phyloP scores from a whole-genome alignment of 1,140 invertebrate species.

The Hirudo medicinalis region DNA sequence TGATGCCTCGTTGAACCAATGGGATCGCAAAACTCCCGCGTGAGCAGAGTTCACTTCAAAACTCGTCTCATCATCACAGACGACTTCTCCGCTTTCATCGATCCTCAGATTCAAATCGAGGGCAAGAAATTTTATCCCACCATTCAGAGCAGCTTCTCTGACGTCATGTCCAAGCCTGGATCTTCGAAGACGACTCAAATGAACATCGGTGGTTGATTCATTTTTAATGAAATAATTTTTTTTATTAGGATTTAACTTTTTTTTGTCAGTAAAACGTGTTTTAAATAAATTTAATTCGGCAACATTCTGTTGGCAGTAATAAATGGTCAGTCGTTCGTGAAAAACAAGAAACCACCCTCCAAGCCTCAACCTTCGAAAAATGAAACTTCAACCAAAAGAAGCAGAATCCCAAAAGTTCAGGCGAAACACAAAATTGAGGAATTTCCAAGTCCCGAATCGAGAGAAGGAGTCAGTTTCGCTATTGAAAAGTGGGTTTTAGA shows the following conservation, averaged over 20 bases:
- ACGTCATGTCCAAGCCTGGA: neutral
- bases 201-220: neutral
- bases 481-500: neutral
- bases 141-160: neutral
- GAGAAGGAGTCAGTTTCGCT: slow-evolving; percentile 6
- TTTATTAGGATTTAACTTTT: too few species aligned
- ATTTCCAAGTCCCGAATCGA: slow-evolving; percentile 4
- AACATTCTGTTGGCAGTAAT: neutral
- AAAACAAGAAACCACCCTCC: too few species aligned
- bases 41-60: neutral
- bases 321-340: too few species aligned
- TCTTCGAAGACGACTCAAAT: neutral
- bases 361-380: neutral
- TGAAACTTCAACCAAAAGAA: neutral
- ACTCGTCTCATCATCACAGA: slow-evolving; percentile 8
- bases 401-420: neutral
- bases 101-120: neutral
- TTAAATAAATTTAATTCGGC: neutral
- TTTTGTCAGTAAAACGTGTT: too few species aligned
- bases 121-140: slow-evolving; percentile 6
- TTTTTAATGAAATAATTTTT: neutral
- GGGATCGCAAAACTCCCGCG: neutral
- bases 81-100: neutral
- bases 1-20: neutral
- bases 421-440: slow-evolving; percentile 1